Percentiles rank a stretch among this genome's conserved stretches.
These are phyloP conservation scores for Brotogeris chrysoptera DNA, from an alignment of 2,797 vertebrate species.

Conservation along the genomic window DNA sequence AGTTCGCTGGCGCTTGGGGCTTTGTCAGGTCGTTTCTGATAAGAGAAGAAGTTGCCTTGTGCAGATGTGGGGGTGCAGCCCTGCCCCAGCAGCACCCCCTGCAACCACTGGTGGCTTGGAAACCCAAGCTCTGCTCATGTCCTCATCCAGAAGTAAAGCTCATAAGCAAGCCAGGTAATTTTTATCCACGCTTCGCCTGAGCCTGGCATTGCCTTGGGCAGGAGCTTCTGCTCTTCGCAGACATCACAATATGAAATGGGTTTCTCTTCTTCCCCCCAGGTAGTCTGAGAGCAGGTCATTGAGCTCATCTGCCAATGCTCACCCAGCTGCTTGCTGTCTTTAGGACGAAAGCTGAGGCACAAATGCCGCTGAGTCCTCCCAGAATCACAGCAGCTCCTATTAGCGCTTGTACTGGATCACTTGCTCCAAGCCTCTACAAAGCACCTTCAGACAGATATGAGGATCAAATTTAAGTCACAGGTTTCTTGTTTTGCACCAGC, in stretches of 20 bases:
- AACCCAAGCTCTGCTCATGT: background rate
- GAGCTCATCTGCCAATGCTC: background rate
- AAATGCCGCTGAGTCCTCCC: background rate
- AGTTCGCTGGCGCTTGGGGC: background rate
- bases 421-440: background rate
- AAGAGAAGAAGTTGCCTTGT: background rate
- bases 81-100: background rate
- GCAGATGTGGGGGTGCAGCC: background rate
- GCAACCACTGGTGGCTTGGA: accelerated
- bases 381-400: background rate
- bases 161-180: background rate
- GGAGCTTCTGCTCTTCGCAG: background rate
- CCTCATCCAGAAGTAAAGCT: background rate
- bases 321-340: background rate
- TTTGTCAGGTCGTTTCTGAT: background rate
- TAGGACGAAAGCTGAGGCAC: background rate
- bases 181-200: background rate
- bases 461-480: background rate
- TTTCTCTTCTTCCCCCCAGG: background rate
- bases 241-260: background rate
- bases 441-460: background rate
- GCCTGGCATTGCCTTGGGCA: background rate
- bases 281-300: background rate
- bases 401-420: accelerated
- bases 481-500: background rate